Evolutionary conservation across 1,140 invertebrate species (phyloP).

Genomic region (Saccostrea echinata): DNA sequence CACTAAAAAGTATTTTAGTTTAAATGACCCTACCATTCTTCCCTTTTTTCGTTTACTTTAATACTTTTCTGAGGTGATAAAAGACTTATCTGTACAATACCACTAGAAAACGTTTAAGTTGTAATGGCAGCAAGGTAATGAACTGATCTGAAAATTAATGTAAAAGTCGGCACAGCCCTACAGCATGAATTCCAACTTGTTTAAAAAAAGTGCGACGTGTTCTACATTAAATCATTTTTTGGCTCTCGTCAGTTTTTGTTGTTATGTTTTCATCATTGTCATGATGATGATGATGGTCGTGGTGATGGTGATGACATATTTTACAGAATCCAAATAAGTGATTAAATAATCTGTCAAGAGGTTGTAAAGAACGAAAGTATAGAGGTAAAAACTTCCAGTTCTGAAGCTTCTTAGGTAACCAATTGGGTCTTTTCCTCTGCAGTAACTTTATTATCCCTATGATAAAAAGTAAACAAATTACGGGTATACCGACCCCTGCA

Average conservation of each 20-base stretch:
- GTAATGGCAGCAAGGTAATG: too few relatives aligned
- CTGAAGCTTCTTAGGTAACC: conserved; percentile 67
- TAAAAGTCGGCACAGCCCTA: too few relatives aligned
- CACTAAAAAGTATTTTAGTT: too few relatives aligned
- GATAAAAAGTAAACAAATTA: conserved; percentile 63
- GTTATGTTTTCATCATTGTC: not conserved
- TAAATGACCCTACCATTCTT: too few relatives aligned
- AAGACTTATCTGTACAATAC: too few relatives aligned
- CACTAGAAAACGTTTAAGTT: too few relatives aligned
- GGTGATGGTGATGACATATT: not conserved
- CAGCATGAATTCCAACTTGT: too few relatives aligned
- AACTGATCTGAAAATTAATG: too few relatives aligned
- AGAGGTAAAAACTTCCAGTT: conserved; percentile 74
- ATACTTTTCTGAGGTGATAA: too few relatives aligned
- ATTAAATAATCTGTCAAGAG: conserved; percentile 64
- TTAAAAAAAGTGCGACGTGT: too few relatives aligned
- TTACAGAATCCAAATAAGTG: conserved; percentile 38
- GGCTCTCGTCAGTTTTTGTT: conserved; percentile 1
- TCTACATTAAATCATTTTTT: not conserved
- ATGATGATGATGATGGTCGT: not conserved
- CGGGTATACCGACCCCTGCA: conserved; percentile 63
- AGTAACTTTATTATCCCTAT: conserved; percentile 71
- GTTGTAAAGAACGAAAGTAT: conserved; percentile 66
- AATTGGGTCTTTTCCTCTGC: conserved; percentile 64
- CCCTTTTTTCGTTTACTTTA: too few relatives aligned